These are phyloP conservation scores for Prunella strophiata DNA, from an alignment of 2,797 vertebrate species.

Conservation along the genomic window DNA sequence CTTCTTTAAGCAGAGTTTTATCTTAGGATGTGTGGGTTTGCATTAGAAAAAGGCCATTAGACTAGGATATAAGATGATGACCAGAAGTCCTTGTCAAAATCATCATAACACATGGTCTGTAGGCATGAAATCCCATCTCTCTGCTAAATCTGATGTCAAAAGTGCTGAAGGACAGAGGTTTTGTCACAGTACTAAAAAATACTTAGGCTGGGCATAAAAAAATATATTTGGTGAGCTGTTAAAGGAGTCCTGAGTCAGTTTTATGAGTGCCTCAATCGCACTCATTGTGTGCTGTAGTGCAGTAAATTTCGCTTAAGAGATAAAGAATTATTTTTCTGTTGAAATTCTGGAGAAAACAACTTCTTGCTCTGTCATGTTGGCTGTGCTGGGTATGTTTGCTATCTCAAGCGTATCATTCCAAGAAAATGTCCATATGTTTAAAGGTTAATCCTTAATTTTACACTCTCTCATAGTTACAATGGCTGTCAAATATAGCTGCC, in stretches of 20 bases:
- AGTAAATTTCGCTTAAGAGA: neutral
- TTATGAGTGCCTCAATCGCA: neutral
- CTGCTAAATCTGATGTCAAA: neutral
- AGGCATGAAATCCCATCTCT: neutral
- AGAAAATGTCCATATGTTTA: neutral
- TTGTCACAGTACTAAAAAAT: neutral
- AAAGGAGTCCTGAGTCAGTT: neutral
- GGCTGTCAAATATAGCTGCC: neutral
- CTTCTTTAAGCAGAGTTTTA: neutral
- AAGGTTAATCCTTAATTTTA: neutral
- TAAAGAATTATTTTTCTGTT: slow-evolving; percentile 11
- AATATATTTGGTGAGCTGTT: neutral
- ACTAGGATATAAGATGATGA: neutral
- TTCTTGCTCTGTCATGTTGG: neutral
- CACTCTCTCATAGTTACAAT: neutral
- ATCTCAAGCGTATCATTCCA: neutral
- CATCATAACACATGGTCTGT: neutral
- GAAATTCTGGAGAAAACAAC: slow-evolving; percentile 27
- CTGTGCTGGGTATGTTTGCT: neutral
- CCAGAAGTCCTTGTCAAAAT: neutral
- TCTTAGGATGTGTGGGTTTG: neutral
- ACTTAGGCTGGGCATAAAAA: neutral
- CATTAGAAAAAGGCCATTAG: neutral
- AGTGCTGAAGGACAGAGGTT: neutral
- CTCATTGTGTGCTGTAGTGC: neutral